Conservation (phyloP, 2,888 invertebrate species). For the Lasioglossum leucozonium region DNA sequence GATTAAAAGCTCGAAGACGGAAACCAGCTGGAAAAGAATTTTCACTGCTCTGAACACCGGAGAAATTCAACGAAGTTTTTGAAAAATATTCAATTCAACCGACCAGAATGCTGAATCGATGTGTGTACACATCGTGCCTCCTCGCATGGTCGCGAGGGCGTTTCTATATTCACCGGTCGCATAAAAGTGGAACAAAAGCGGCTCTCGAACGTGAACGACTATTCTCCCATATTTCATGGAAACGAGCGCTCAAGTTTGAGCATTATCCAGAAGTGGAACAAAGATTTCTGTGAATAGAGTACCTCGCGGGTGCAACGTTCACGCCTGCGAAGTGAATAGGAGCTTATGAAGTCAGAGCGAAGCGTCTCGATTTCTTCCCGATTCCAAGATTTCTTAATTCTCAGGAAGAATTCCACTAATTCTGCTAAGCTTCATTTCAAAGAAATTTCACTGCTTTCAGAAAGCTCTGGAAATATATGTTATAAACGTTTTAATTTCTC, state of each 20-base stretch:
- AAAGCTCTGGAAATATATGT: neutral
- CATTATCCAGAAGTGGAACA: constrained; percentile 1
- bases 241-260: neutral
- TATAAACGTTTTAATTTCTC: neutral
- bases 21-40: neutral
- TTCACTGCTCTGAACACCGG: neutral
- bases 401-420: too few species aligned
- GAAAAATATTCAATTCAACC: neutral
- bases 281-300: neutral
- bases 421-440: too few species aligned
- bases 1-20: neutral
- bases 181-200: neutral
- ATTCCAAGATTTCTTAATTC: neutral
- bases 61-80: neutral
- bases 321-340: neutral
- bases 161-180: neutral
- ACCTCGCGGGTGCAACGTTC: neutral
- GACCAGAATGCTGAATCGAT: neutral
- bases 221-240: neutral
- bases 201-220: neutral
- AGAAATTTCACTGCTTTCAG: too few species aligned
- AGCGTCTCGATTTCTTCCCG: neutral
- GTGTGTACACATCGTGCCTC: too few species aligned
- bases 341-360: neutral
- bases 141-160: neutral